Evolutionary conservation across 2,797 vertebrate species (phyloP).

Genomic region (Acanthopagrus latus): DNA sequence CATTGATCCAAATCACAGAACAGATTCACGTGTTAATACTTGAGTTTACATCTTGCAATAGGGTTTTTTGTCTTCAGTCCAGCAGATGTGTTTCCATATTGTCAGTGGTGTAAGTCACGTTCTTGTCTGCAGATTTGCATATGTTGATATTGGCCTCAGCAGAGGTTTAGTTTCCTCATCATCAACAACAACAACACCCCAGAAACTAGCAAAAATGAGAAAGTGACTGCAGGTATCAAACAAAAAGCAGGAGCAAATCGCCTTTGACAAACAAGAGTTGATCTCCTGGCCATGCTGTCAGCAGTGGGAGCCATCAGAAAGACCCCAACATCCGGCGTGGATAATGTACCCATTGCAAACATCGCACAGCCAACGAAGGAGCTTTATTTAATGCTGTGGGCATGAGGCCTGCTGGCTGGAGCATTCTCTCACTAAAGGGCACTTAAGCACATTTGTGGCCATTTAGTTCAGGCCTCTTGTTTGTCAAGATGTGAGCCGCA

Average conservation of each 20-base stretch:
- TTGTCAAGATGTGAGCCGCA: background rate
- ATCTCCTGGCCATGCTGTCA: background rate
- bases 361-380: background rate
- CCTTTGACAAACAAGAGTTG: background rate
- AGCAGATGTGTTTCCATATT: no score
- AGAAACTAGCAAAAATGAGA: background rate
- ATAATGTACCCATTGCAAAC: background rate
- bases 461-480: background rate
- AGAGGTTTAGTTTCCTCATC: background rate
- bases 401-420: background rate
- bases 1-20: no score
- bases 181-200: background rate
- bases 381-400: background rate
- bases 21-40: no score
- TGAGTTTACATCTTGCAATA: no score
- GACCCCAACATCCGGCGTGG: background rate
- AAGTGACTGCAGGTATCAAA: constrained; percentile 1
- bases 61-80: no score
- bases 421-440: background rate
- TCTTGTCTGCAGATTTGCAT: no score
- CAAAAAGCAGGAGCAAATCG: background rate
- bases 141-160: no score
- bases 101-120: no score
- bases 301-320: background rate
- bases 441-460: background rate